Evolutionary conservation across 2,888 invertebrate genomes (phyloP), one percentile per base, ranked within the genome.

Genomic region (Bedellia somnulentella): DNA sequence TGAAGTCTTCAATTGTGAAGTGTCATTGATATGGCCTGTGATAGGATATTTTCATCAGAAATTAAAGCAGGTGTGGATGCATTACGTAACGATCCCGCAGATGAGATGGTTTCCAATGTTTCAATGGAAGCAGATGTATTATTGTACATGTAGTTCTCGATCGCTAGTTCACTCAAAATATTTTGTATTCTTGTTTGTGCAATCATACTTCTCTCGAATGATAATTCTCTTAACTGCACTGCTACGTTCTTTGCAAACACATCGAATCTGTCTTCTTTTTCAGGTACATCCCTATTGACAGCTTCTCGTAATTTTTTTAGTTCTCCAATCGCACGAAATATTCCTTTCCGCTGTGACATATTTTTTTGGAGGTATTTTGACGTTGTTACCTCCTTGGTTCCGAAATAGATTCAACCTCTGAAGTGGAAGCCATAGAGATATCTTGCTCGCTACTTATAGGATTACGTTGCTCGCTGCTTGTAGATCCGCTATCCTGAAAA

Each of bases 261-360:
- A 32, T 36, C 33, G 32, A 36, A 36, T 36, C 34, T 34, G 32
- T 34, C 34, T 36, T 36, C 36, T 34, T 36, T 36, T 34, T 36
- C 34, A 34, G 34, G 31, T 33, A 33, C 35, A 33, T 35, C 35
- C 31, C 35, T 33, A 36, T 36, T 36, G 31, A 31, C 35, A 33
- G 33, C 36, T 36, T 36, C 36, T 32, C 34, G 34, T 34, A 36
- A 36, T 32, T 37, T 33, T 32, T 34, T 34, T 36, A 31, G 36
- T 30, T 34, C 34, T 33, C 29, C 35, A 31, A 31, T 35, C 32
- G 35, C 35, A 35, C 35, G 32, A 28, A 32, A 33, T 27, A 35
- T 33, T 35, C 34, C 34, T 37, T 37, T 37, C 32, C 30, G 30
- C 37, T 37, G 30, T 33, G 32, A 32, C 37, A 35, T 24, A 32